phyloP scores from a whole-genome alignment of 2,113 vertebrate species.

The Sminthopsis crassicaudata region DNA sequence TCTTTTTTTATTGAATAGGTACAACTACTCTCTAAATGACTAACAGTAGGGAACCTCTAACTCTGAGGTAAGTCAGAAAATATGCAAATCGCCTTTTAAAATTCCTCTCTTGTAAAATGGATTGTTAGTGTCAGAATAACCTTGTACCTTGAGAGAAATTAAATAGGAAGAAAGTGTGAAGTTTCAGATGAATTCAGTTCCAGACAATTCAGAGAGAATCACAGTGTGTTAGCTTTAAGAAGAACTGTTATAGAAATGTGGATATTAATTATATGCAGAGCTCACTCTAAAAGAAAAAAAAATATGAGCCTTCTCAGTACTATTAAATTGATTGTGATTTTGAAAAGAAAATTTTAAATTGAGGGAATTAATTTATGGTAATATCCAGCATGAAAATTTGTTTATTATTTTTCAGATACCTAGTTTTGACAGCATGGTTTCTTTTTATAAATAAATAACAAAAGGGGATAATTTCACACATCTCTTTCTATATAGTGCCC shows the following conservation, averaged over 20 bases:
- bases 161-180: constrained; percentile 24
- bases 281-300: constrained; percentile 11
- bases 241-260: constrained; percentile 47
- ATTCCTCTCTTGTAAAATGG: constrained; percentile 61
- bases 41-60: constrained; percentile 46
- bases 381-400: neutral
- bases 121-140: constrained; percentile 66
- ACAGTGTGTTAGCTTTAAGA: neutral
- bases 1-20: constrained; percentile 51
- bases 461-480: neutral
- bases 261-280: constrained; percentile 31
- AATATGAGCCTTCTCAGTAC: neutral
- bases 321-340: constrained; percentile 24
- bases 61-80: constrained; percentile 57
- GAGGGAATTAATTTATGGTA: constrained; percentile 26
- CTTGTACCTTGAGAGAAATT: constrained; percentile 66
- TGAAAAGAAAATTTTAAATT: neutral
- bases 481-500: neutral
- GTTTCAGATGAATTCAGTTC: constrained; percentile 51
- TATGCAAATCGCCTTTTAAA: constrained; percentile 65
- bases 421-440: neutral
- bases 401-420: neutral
- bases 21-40: constrained; percentile 57
- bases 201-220: neutral
- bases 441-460: neutral